These are phyloP conservation scores for Anableps anableps DNA, from an alignment of 2,797 vertebrate genomes.

Conservation along the genomic window DNA sequence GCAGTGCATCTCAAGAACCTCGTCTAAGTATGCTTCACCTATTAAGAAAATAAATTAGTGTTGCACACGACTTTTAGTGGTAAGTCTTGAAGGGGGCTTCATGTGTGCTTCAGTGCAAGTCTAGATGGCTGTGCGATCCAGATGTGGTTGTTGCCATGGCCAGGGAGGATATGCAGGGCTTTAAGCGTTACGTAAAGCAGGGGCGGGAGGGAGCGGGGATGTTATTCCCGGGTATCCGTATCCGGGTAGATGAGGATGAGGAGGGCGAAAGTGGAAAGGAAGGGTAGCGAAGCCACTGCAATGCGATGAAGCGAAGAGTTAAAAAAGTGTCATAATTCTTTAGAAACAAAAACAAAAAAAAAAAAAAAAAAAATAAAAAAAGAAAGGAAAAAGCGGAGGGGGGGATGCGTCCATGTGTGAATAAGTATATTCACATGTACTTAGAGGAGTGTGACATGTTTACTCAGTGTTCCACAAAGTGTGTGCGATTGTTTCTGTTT, in stretches of 20 bases:
- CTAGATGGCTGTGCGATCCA: constrained; percentile 72
- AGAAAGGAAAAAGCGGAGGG: constrained; percentile 17
- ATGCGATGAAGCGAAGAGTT: constrained; percentile 74
- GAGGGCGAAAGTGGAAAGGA: constrained; percentile 63
- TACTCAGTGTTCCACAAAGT: constrained; percentile 50
- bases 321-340: constrained; percentile 59
- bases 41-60: constrained; percentile 44
- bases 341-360: constrained; percentile 38
- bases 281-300: constrained; percentile 71
- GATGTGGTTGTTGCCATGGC: constrained; percentile 83
- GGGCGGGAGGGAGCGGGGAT: constrained; percentile 77
- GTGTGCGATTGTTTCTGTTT: constrained; percentile 21
- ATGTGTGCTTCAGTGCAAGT: constrained; percentile 60
- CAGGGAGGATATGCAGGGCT: constrained; percentile 80
- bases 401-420: constrained; percentile 33
- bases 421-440: constrained; percentile 55
- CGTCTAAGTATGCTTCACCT: constrained; percentile 29
- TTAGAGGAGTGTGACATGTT: constrained; percentile 52
- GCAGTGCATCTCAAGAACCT: constrained; percentile 50
- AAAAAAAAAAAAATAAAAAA: background rate
- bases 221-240: constrained; percentile 84
- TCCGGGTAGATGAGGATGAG: constrained; percentile 82
- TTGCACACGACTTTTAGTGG: constrained; percentile 62
- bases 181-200: constrained; percentile 82
- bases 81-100: constrained; percentile 53